A percentile compares a stretch with the other conserved stretches of the same genome.
phyloP scores from a whole-genome alignment of 2,888 invertebrate species.

The Bombylius discolor region DNA sequence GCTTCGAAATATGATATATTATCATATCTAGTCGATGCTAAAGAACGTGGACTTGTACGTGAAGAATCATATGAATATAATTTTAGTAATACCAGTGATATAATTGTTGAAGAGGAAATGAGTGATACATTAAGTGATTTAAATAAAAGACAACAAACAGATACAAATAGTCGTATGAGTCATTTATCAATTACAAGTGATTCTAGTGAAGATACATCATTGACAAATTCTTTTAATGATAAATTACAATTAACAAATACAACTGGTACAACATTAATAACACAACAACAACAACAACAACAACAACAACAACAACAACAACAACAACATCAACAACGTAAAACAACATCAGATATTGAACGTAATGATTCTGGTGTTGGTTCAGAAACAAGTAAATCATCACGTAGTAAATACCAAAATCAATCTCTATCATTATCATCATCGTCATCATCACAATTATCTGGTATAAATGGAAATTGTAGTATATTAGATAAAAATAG shows the following conservation, averaged over 20 bases:
- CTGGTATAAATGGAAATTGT: slow-evolving; percentile 29
- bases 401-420: slow-evolving; percentile 58
- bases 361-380: slow-evolving; percentile 88
- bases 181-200: slow-evolving; percentile 72
- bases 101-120: slow-evolving; percentile 42
- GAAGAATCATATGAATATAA: slow-evolving; percentile 58
- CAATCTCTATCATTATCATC: slow-evolving; percentile 29
- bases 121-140: slow-evolving; percentile 46
- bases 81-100: slow-evolving; percentile 42
- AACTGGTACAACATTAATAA: neutral
- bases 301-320: slow-evolving; percentile 23
- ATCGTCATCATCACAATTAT: slow-evolving; percentile 12
- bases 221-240: slow-evolving; percentile 45
- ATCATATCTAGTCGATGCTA: slow-evolving; percentile 77
- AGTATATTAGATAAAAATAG: slow-evolving; percentile 41
- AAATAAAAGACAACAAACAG: slow-evolving; percentile 37
- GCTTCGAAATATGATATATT: slow-evolving; percentile 82
- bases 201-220: slow-evolving; percentile 71
- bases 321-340: slow-evolving; percentile 35
- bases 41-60: slow-evolving; percentile 57
- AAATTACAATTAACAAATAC: slow-evolving; percentile 27
- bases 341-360: slow-evolving; percentile 55
- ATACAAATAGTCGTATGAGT: slow-evolving; percentile 55
- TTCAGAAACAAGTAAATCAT: slow-evolving; percentile 79
- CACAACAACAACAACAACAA: slow-evolving; percentile 33